These are phyloP conservation scores for Zosterops hypoxanthus DNA, from an alignment of 2,113 vertebrate genomes.

Conservation along the genomic window DNA sequence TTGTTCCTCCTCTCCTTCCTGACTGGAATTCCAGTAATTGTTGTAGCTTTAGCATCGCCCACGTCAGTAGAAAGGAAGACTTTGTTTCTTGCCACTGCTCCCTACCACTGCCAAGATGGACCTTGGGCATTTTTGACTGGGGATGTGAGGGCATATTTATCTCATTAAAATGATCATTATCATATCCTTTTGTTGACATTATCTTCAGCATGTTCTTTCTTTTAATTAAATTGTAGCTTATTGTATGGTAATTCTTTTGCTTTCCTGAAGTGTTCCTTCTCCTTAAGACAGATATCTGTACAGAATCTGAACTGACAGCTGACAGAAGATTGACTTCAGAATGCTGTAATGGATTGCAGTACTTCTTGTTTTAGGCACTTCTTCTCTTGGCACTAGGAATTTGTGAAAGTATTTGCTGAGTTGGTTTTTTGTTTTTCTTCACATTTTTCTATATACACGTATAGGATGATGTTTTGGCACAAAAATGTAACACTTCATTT, in stretches of 20 bases:
- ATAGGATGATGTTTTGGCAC: not conserved
- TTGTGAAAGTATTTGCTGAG: not conserved
- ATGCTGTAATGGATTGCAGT: not conserved
- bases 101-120: not conserved
- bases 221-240: not conserved
- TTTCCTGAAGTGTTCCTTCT: slow-evolving; percentile 13
- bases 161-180: not conserved
- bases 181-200: not conserved
- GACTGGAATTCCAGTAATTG: slow-evolving; percentile 26
- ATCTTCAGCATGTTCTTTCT: not conserved
- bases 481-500: not conserved
- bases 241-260: not conserved
- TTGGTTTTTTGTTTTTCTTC: too few species aligned
- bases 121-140: not conserved
- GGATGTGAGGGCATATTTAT: not conserved
- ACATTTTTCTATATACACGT: not conserved
- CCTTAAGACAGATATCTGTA: not conserved
- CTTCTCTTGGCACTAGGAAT: not conserved
- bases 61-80: not conserved
- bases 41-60: not conserved
- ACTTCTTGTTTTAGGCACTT: not conserved
- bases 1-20: slow-evolving; percentile 15
- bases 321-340: not conserved
- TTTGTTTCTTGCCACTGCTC: not conserved
- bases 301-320: not conserved